Conservation (phyloP, 2,113 vertebrate genomes). For the Amblyopsis rosae region DNA sequence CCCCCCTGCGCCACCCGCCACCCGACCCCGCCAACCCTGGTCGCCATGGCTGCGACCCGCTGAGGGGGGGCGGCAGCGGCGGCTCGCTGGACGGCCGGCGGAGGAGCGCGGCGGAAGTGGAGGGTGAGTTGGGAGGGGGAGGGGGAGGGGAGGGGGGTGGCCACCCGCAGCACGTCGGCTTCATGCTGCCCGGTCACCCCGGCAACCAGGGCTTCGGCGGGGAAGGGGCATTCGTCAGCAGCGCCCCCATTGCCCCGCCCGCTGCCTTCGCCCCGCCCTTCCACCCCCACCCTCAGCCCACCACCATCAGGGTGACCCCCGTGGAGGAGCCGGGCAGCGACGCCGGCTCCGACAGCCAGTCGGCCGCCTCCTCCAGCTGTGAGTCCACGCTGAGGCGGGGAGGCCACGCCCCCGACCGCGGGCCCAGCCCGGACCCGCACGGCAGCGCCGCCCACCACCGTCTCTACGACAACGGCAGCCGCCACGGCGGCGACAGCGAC, state of each 20-base stretch:
- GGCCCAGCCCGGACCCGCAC: constrained; percentile 77
- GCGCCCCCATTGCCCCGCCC: constrained; percentile 27
- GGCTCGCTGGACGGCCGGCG: constrained; percentile 86
- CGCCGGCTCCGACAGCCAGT: constrained; percentile 88
- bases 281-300: constrained; percentile 89
- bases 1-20: constrained; percentile 83
- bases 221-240: neutral
- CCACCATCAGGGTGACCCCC: constrained; percentile 90
- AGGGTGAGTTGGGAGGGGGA: constrained; percentile 46
- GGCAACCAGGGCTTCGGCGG: neutral
- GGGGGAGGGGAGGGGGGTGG: constrained; percentile 29
- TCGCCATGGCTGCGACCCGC: constrained; percentile 85
- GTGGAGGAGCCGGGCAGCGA: constrained; percentile 87
- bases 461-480: constrained; percentile 47
- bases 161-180: constrained; percentile 67
- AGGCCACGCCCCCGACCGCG: constrained; percentile 81
- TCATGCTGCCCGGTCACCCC: constrained; percentile 9
- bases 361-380: constrained; percentile 85
- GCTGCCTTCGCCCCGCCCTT: constrained; percentile 60
- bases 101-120: constrained; percentile 72
- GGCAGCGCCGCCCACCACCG: constrained; percentile 56
- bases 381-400: constrained; percentile 92
- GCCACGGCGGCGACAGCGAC: constrained; percentile 40
- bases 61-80: constrained; percentile 87
- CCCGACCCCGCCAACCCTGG: constrained; percentile 90